Evolutionary conservation across 2,113 vertebrate species (phyloP), one percentile per base, ranked within the genome.

Genomic region (Forbesichthys agassizii): DNA sequence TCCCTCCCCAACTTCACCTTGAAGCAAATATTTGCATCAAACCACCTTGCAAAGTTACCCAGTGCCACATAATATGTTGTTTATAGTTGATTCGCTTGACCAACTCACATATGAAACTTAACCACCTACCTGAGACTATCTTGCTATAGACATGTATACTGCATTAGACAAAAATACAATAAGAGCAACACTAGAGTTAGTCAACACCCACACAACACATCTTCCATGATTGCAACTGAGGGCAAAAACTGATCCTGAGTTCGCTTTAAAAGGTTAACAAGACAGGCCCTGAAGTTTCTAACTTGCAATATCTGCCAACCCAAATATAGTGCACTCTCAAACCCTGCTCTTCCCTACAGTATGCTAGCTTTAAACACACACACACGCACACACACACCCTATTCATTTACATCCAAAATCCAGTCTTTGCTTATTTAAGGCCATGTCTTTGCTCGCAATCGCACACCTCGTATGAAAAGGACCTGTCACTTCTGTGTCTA

Each of bases 151-250:
- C 8, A 54, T 54, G 8, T 16, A 10, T 13, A 51, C 49, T 55
- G 16, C 5, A 18, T 55, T 14, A 53, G 51, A 53, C n/a, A 53
- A 9, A 54, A 33, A 33, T 20, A 20, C 1, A 55, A 33, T 56
- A 1, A 55, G 1, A 5, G 3, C 52, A n/a, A 54, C 8, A 18
- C n/a, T 7, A 10, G 4, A 16, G 18, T 18, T 8, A 55, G 12
- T 11, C 11, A 36, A 46, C 61, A 36, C 5, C 33, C 9, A 18
- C 4, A 42, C 13, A 53, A 14, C 2, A 14, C 49, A 11, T 52
- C 49, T 14, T 14, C 11, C 6, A 77, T 82, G 84, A 74, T 75
- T 61, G 70, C 79, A 81, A 81, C 77, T 78, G 71, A 81, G 16
- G 48, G 71, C 66, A 62, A 71, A 64, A 69, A 69, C 36, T 53